These are phyloP conservation scores for Archivesica marissinica DNA, from an alignment of 1,140 invertebrate genomes.

Conservation along the genomic window DNA sequence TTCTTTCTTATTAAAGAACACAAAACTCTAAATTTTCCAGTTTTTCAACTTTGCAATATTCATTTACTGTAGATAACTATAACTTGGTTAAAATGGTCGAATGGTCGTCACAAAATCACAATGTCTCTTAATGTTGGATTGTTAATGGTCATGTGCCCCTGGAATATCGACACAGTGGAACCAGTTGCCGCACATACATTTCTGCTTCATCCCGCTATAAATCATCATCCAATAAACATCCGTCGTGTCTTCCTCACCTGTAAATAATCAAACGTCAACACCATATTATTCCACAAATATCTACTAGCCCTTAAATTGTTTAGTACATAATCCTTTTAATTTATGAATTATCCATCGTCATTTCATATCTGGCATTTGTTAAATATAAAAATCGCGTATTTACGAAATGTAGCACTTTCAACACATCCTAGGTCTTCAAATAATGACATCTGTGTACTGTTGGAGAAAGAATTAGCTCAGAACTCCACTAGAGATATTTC, in stretches of 20 bases:
- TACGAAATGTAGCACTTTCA: not conserved
- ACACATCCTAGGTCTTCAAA: not conserved
- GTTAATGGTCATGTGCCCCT: constrained; percentile 39
- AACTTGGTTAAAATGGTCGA: too few relatives aligned
- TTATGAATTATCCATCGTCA: not conserved
- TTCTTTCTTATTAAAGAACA: too few relatives aligned
- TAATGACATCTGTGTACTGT: not conserved
- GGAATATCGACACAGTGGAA: constrained; percentile 44
- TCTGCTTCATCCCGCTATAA: constrained; percentile 31
- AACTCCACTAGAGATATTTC: too few relatives aligned
- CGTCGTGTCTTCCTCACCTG: constrained; percentile 50
- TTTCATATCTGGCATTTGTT: not conserved
- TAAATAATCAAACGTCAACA: not conserved
- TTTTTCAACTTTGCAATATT: too few relatives aligned
- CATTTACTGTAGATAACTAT: too few relatives aligned
- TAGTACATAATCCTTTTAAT: not conserved
- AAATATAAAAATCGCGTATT: not conserved
- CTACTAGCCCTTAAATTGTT: too few relatives aligned
- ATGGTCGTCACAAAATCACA: too few relatives aligned
- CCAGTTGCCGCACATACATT: constrained; percentile 42
- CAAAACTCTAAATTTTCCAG: too few relatives aligned
- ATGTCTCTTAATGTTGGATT: too few relatives aligned
- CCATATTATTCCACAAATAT: not conserved
- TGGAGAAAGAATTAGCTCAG: too few relatives aligned
- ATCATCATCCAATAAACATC: constrained; percentile 44